Base-by-base conservation (phyloP, 2,888 invertebrate species). In the Stenoptilia bipunctidactyla region DNA sequence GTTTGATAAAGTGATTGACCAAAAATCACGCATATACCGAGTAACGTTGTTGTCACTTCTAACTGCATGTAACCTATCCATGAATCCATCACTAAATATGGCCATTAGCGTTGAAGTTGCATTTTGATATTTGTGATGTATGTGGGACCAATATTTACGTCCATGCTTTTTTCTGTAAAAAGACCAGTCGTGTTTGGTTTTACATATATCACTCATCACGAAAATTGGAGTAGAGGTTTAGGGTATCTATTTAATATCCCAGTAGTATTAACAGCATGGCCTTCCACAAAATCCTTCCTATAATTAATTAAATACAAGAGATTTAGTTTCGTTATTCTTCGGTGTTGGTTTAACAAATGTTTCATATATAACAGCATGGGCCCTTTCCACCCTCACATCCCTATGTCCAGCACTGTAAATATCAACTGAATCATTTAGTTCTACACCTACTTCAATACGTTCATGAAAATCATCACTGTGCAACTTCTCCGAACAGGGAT, bases 271-370 rank as follows among this genome's bases (percentile, higher is more conserved):
- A 39, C 14, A 1, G 76, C 75, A 76, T 70, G 75, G 34, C 34
- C 34, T 34, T 12, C 8, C 14, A 13, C 34, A 8, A 3, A 34
- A 14, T 34, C 14, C 34, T 8, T 34, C 34, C 34, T 9, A 13
- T 4, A 13, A 8, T 3, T 4, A 30, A 4, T 13, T 13, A 13
- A 4, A 5, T 34, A 13, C 13, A 34, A 13, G 4, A 13, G 8
- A 13, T 14, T 8, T 9, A 2, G 13, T 30, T 8, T 13, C 4
- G 13, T 34, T 5, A 34, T 4, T 34, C 14, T n/a, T 30, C 13
- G 61, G 67, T 69, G 71, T 61, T 69, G 70, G 68, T 52, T 51
- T 75, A 69, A 76, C 63, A 47, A 46, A 42, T 45, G 47, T 37
- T 38, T 46, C 43, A 30, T 41, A 5, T 52, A 48, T 77, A 64